Evolutionary conservation across 2,888 invertebrate genomes (phyloP).

Genomic region (Pelosia muscerda): DNA sequence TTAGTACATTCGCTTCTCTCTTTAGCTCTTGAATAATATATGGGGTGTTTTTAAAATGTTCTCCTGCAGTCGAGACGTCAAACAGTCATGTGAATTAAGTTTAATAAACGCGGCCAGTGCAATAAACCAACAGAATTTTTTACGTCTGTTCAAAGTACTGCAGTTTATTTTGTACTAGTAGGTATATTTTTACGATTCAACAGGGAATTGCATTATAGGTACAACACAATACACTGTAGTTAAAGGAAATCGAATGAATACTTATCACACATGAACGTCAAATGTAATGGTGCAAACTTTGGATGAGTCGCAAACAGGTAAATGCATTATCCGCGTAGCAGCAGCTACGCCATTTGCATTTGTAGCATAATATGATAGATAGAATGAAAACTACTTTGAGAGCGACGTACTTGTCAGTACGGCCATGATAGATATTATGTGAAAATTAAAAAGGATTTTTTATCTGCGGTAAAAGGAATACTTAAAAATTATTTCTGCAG

Average conservation of each 20-base stretch:
- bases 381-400: too few relatives aligned
- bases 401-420: too few relatives aligned
- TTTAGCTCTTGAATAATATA: conserved; percentile 2
- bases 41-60: neutral
- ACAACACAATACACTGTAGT: neutral
- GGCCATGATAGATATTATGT: too few relatives aligned
- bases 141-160: neutral
- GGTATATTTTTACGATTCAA: neutral
- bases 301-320: neutral
- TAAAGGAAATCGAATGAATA: neutral
- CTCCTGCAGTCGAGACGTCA: neutral
- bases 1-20: neutral
- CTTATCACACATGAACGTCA: neutral
- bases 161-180: too few relatives aligned
- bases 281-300: neutral
- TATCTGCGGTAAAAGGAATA: too few relatives aligned
- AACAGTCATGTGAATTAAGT: neutral
- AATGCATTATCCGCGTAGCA: neutral
- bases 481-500: too few relatives aligned
- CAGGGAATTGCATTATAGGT: neutral
- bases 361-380: too few relatives aligned
- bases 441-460: too few relatives aligned
- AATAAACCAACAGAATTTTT: conserved; percentile 4
- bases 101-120: neutral
- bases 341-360: neutral